Evolutionary conservation across 30 jellyfish, hydroid and myxozoan genomes (phyloP).

Genomic region (Aurelia sp.): DNA sequence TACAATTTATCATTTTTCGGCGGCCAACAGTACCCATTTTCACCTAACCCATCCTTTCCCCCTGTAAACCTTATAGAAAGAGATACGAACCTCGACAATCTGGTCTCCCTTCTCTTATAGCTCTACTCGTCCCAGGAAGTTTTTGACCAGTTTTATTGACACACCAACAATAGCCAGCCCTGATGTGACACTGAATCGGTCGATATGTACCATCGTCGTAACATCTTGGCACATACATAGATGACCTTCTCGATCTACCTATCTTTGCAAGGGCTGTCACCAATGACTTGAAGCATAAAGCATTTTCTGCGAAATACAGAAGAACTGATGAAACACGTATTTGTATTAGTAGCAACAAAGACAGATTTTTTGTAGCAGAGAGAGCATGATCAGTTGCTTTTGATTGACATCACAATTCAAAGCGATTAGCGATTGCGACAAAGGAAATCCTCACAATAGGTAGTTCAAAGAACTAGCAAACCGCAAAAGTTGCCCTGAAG

Average conservation of each 20-base stretch:
- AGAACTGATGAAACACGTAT: too few species aligned
- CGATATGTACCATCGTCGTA: slow-evolving; percentile 74
- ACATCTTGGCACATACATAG: slow-evolving; percentile 71
- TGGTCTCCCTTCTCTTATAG: slow-evolving; percentile 62
- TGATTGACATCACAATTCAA: too few species aligned
- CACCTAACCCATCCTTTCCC: background rate
- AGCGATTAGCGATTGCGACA: too few species aligned
- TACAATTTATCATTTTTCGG: too few species aligned
- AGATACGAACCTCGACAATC: slow-evolving; percentile 63
- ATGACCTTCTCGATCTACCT: slow-evolving; percentile 50
- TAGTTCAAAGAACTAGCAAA: too few species aligned
- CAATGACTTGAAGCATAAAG: slow-evolving; percentile 70
- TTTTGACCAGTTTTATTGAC: slow-evolving; percentile 70
- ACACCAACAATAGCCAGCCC: slow-evolving; percentile 87
- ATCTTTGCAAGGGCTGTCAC: slow-evolving; percentile 46
- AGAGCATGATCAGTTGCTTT: too few species aligned
- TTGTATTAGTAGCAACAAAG: too few species aligned
- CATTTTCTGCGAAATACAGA: slow-evolving; percentile 14
- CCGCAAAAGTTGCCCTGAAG: too few species aligned
- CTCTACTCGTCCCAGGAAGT: slow-evolving; percentile 67
- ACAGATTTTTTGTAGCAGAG: too few species aligned
- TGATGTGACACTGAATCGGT: slow-evolving; percentile 83
- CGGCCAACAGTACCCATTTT: too few species aligned
- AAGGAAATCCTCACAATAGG: too few species aligned
- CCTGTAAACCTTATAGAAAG: background rate